Conservation (phyloP, 2,113 vertebrate species). For the Polypterus senegalus region DNA sequence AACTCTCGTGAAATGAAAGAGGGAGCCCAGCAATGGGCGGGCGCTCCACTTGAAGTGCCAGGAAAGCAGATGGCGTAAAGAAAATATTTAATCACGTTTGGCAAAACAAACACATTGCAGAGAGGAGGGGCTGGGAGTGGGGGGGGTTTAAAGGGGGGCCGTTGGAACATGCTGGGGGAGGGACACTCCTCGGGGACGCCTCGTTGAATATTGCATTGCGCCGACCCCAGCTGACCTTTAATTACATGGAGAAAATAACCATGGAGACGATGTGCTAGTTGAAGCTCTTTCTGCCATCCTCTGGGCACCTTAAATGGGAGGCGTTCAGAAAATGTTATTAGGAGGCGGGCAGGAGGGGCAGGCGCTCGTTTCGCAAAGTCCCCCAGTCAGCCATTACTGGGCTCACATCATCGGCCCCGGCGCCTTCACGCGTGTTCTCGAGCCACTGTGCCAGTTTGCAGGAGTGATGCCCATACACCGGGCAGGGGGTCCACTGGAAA, state of each 20-base stretch:
- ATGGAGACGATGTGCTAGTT: too few relatives aligned
- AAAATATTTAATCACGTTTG: constrained; percentile 46
- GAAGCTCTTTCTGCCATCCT: constrained; percentile 36
- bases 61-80: constrained; percentile 42
- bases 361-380: too few relatives aligned
- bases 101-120: constrained; percentile 36
- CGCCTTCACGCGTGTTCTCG: constrained; percentile 19
- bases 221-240: constrained; percentile 53
- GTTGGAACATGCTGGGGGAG: background rate
- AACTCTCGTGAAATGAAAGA: too few relatives aligned
- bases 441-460: too few relatives aligned
- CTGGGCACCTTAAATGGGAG: constrained; percentile 38
- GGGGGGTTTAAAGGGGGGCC: background rate
- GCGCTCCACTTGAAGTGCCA: constrained; percentile 26
- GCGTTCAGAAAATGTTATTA: constrained; percentile 58
- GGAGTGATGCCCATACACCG: too few relatives aligned
- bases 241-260: constrained; percentile 50
- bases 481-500: too few relatives aligned
- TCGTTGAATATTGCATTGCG: constrained; percentile 35
- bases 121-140: constrained; percentile 5
- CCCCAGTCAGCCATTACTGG: constrained; percentile 17
- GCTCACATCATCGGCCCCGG: constrained; percentile 13
- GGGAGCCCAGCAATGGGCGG: too few relatives aligned
- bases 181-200: too few relatives aligned
- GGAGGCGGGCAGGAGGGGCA: constrained; percentile 52